These are phyloP conservation scores for Taxidea taxus DNA, from an alignment of 2,113 vertebrate genomes.

Conservation along the genomic window DNA sequence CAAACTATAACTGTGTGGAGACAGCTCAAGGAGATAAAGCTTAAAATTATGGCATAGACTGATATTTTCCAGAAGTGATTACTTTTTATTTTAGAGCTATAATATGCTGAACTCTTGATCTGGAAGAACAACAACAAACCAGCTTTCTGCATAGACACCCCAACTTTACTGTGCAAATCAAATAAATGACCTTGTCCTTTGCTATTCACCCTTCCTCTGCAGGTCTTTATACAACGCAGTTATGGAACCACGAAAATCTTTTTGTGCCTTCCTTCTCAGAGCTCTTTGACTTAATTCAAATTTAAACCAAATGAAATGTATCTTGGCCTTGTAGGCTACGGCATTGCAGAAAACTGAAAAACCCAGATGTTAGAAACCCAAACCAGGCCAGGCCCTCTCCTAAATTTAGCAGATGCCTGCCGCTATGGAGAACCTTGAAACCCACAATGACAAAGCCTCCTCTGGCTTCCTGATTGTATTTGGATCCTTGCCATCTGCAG, in stretches of 20 bases:
- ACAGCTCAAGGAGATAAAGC: not conserved
- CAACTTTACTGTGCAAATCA: not conserved
- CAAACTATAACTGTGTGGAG: not conserved
- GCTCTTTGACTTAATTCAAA: slow-evolving; percentile 12
- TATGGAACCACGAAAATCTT: not conserved
- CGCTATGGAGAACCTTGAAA: slow-evolving; percentile 68
- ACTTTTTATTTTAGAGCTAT: not conserved
- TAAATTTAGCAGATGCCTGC: slow-evolving; percentile 44
- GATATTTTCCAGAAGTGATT: not conserved
- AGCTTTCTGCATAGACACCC: not conserved
- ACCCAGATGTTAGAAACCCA: slow-evolving; percentile 54
- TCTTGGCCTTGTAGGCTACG: not conserved
- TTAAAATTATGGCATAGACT: not conserved
- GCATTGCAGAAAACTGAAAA: not conserved
- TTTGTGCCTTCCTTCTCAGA: not conserved
- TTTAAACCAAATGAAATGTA: slow-evolving; percentile 28
- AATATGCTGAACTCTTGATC: not conserved
- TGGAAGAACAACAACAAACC: not conserved
- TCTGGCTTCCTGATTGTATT: slow-evolving; percentile 45
- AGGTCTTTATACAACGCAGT: not conserved
- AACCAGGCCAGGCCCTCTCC: slow-evolving; percentile 29
- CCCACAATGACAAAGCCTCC: slow-evolving; percentile 42
- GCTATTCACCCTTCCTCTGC: not conserved
- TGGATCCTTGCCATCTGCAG: slow-evolving; percentile 66
- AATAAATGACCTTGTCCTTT: not conserved